phyloP scores from a whole-genome alignment of 2,888 invertebrate species.

The Aphidius colemani region DNA sequence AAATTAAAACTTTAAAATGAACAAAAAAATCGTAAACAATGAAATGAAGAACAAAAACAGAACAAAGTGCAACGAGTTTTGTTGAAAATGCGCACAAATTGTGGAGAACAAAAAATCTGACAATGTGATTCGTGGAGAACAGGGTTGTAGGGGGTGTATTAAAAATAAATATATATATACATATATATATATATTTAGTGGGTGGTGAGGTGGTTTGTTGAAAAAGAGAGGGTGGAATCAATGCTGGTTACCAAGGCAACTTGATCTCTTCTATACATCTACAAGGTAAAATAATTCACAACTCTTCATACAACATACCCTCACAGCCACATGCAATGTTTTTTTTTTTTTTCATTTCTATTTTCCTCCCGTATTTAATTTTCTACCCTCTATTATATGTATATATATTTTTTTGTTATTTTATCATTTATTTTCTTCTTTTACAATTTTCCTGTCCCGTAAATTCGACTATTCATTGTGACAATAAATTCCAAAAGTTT shows the following conservation, averaged over 20 bases:
- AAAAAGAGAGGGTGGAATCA: constrained; percentile 54
- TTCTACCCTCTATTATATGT: constrained; percentile 3
- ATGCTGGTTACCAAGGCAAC: constrained; percentile 58
- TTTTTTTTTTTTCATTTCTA: constrained; percentile 3
- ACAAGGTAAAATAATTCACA: constrained; percentile 8
- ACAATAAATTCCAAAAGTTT: background rate
- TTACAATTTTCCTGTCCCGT: background rate
- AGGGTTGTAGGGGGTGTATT: constrained; percentile 25
- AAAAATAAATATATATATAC: constrained; percentile 7
- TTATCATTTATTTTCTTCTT: background rate
- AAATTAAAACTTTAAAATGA: background rate
- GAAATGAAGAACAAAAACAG: constrained; percentile 12
- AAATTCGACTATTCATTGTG: background rate
- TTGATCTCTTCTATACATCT: constrained; percentile 51
- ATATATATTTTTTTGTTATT: background rate
- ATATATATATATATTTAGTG: background rate
- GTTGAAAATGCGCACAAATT: constrained; percentile 13
- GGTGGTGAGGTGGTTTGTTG: constrained; percentile 16
- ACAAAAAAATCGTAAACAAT: background rate
- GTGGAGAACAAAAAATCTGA: constrained; percentile 13
- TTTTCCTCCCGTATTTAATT: constrained; percentile 10
- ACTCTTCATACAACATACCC: constrained; percentile 22
- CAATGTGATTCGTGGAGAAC: constrained; percentile 20
- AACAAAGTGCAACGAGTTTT: constrained; percentile 16
- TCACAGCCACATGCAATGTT: constrained; percentile 13